Evolutionary conservation across 1,140 invertebrate species (phyloP), one percentile per base, ranked within the genome.

Genomic region (Pseudomyrmex cubaensis): DNA sequence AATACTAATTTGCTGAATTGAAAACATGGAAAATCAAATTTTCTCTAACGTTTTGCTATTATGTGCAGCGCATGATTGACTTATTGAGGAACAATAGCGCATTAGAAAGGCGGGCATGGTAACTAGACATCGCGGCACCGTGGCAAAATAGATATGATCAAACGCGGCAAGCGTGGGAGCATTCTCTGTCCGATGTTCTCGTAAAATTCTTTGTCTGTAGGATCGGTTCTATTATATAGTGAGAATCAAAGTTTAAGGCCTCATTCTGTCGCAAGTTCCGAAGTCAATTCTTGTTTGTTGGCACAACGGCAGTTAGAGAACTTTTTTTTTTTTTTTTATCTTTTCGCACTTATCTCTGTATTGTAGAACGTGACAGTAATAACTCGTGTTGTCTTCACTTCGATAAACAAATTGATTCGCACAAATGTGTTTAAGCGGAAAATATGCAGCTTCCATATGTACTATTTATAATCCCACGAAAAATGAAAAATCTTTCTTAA

Each of bases 221-320:
- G 66, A 72, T 48, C 44, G 54, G 76, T 80, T 59, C 54, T 20
- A 61, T 59, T 61, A 35, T 35, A 35, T 35, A 59, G 20, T 13
- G 66, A 1, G 76, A 80, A 80, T 80, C 76, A 70, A 80, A 61
- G 66, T 80, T 80, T 80, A 80, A 70, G 44, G 44, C n/a, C 20
- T 5, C 50, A 10, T 70, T 70, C 50, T 35, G 15, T 15, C 12
- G 66, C 54, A 44, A 54, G 44, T 7, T 35, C 44, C 54, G 20
- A 80, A 46, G 44, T 4, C 46, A 12, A 8, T n/a, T 17, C 13
- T 22, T 5, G 20, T 25, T 8, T 48, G 52, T 59, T 44, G 12
- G 3, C n/a, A 22, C 20, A 56, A 15, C 15, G 20, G 35, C 35
- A 7, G 0, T 48, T 59, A 13, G 10, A 10, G 17, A 57, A 69